Conservation (phyloP, 1,140 invertebrate species). For the Drosophila dunni region DNA sequence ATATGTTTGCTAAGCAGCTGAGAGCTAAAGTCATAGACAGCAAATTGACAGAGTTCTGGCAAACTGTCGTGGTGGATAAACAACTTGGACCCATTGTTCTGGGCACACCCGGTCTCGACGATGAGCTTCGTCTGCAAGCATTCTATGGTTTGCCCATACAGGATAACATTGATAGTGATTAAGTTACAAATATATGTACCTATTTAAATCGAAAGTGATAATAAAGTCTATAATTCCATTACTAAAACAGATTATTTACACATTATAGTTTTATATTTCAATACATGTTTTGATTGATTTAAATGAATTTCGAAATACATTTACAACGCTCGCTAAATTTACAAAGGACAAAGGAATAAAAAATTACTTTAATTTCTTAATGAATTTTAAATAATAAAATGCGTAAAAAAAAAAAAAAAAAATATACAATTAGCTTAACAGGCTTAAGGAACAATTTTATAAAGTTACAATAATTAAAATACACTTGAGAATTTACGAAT, state of each 20-base stretch:
- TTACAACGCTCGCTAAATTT: conserved; percentile 55
- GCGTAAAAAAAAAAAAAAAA: conserved; percentile 21
- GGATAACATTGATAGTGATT: conserved; percentile 6
- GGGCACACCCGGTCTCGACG: conserved; percentile 63
- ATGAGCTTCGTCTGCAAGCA: conserved; percentile 55
- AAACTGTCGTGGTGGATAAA: conserved; percentile 53
- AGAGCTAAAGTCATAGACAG: conserved; percentile 40
- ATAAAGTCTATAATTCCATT: neutral
- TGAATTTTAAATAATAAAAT: conserved; percentile 15
- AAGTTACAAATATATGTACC: too few species aligned
- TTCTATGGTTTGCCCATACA: conserved; percentile 45
- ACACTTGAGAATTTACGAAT: conserved; percentile 44
- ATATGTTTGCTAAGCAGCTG: conserved; percentile 63
- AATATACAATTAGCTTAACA: conserved; percentile 24
- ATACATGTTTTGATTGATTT: conserved; percentile 37
- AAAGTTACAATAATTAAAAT: conserved; percentile 50
- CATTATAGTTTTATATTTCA: conserved; percentile 7
- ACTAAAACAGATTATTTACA: neutral
- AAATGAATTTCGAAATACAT: conserved; percentile 66
- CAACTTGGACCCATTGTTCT: conserved; percentile 66
- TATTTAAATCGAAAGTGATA: neutral
- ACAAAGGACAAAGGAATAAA: conserved; percentile 44
- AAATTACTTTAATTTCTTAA: conserved; percentile 20
- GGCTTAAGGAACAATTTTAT: conserved; percentile 51
- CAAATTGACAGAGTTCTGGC: conserved; percentile 60